A percentile compares a stretch with the other conserved stretches of the same genome.
These are phyloP conservation scores for Lamellibrachia luymesi DNA, from an alignment of 1,140 invertebrate genomes.

Conservation along the genomic window DNA sequence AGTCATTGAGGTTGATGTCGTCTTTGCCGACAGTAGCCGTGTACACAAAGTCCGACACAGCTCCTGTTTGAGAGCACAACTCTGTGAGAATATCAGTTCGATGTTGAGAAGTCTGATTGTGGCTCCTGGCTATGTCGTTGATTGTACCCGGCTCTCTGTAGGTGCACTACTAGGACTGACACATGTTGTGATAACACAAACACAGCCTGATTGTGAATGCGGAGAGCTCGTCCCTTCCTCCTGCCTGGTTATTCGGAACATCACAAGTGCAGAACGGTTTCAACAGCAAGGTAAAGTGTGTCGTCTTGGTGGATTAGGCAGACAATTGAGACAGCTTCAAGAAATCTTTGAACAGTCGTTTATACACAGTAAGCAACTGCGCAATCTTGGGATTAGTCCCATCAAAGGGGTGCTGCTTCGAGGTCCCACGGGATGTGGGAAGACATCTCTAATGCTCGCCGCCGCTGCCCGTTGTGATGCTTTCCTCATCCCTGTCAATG, in stretches of 20 bases:
- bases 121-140: conserved; percentile 28
- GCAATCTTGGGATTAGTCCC: conserved; percentile 22
- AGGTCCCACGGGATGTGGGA: conserved; percentile 52
- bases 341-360: conserved; percentile 38
- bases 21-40: conserved; percentile 26
- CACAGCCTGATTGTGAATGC: conserved; percentile 1
- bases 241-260: conserved; percentile 28
- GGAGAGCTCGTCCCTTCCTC: conserved; percentile 29
- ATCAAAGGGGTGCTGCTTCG: conserved; percentile 41
- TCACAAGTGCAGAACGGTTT: conserved; percentile 40
- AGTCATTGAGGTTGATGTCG: conserved; percentile 23
- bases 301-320: conserved; percentile 38
- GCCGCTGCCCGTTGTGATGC: conserved; percentile 37
- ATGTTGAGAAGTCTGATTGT: conserved; percentile 35
- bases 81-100: conserved; percentile 33
- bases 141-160: conserved; percentile 31
- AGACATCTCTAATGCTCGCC: conserved; percentile 44
- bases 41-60: conserved; percentile 27
- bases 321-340: conserved; percentile 32
- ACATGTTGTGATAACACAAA: conserved; percentile 30
- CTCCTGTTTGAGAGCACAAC: not conserved
- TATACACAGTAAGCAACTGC: conserved; percentile 20
- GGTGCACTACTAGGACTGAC: conserved; percentile 36
- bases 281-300: conserved; percentile 23
- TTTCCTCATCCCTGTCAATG: conserved; percentile 40